Evolutionary conservation across 2,888 invertebrate species (phyloP), one percentile per base, ranked within the genome.

Genomic region (Herminia tarsipennalis): DNA sequence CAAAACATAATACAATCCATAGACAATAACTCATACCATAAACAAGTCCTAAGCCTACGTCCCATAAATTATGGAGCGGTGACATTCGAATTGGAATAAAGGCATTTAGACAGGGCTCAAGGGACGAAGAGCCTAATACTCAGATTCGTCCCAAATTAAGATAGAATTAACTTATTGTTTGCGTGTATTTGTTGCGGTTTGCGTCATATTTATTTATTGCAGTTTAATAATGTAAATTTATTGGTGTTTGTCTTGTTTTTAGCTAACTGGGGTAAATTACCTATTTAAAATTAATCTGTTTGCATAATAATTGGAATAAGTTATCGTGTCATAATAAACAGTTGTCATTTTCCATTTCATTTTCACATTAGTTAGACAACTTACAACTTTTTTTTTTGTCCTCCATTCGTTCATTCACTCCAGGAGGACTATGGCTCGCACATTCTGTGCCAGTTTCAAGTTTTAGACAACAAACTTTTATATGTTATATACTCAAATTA

Each of bases 61-160:
- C 66, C 70, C 76, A 78, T 88, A 86, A 86, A 86, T 88, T 86
- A 85, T 82, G 66, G 71, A 74, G 64, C 75, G 69, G 76, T 70
- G 85, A 85, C 81, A 81, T 78, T 82, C 71, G 70, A 71, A 81
- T 79, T 70, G 69, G 73, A 78, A 60, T 66, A 81, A 81, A 76
- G 76, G 81, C 76, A 76, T 84, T 79, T 78, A 78, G 70, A 70
- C 61, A 46, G 43, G 58, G 53, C 70, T 66, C 63, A 62, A 47
- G 66, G 60, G 62, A 65, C 60, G 43, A 50, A 47, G 43, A 48
- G 51, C 44, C 56, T 56, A 51, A 68, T 66, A 66, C 73, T 66
- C 66, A 72, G 73, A 73, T 73, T 76, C 67, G 62, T 68, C 68
- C 65, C 68, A 75, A 78, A 82, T 84, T 78, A 80, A 74, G 70